Evolutionary conservation across 1,140 invertebrate genomes (phyloP).

Genomic region (Philotrypesis tridentata): DNA sequence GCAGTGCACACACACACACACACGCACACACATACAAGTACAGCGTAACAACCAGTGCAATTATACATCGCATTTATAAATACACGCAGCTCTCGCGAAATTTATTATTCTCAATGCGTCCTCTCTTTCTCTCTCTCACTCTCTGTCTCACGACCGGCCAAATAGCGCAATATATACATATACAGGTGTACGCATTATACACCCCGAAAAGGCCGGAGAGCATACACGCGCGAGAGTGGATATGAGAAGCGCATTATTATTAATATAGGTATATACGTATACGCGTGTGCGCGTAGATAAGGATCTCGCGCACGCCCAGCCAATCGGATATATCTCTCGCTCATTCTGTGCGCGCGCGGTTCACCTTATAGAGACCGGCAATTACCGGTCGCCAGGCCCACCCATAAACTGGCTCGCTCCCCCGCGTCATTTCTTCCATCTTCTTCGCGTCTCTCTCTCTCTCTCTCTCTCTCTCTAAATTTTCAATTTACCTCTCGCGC

Average conservation of each 20-base stretch:
- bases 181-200: constrained; percentile 43
- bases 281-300: constrained; percentile 57
- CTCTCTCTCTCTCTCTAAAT: neutral
- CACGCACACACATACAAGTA: no score
- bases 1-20: no score
- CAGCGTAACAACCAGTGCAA: no score
- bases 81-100: no score
- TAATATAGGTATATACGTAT: no score
- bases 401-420: neutral
- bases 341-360: no score
- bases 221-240: neutral
- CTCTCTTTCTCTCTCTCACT: no score
- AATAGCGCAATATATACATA: constrained; percentile 34
- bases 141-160: constrained; percentile 21
- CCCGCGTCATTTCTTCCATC: neutral
- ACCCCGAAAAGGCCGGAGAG: neutral
- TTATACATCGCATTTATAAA: no score
- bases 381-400: constrained; percentile 4
- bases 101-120: constrained; percentile 13
- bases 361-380: constrained; percentile 61
- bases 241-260: constrained; percentile 37
- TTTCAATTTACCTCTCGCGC: no score
- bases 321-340: constrained; percentile 63
- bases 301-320: constrained; percentile 64
- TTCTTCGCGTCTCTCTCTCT: neutral